Base-by-base conservation (phyloP, 2,113 vertebrate genomes). In the Baryphthengus martii region DNA sequence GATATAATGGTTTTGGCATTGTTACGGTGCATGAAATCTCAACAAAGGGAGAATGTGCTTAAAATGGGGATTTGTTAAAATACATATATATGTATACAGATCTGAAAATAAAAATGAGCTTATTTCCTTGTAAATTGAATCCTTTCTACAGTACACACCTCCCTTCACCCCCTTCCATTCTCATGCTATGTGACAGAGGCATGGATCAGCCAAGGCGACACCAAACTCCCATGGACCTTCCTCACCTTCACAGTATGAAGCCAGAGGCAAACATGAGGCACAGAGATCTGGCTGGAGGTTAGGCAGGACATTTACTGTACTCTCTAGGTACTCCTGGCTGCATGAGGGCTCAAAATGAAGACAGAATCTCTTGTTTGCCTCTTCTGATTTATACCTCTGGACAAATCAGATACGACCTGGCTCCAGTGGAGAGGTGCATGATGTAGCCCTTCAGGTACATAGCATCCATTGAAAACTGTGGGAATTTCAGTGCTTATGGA, bases 1-100 rank as follows among this genome's bases (percentile, higher is more conserved):
- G 75, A 89, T 50, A 84, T 75, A 94, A 94, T 86, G 52, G 18
- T 80, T 96, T 86, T 86, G 95, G 82, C 76, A 72, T 78, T 93
- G 82, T 74, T 92, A 40, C 3, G 7, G 21, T 71, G 10, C 59
- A 6, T 86, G 72, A 90, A 90, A 93, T 84, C 39, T 85, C n/a
- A 81, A 28, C 28, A 67, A 84, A 93, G 31, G 49, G 16, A 77
- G n/a, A 93, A 92, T 67, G 10, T 74, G n/a, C 47, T 95, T 74
- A 74, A 94, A 85, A 90, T 61, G 17, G 81, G 50, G 35, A 40
- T 61, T 33, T 56, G 39, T n/a, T 12, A 56, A 28, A 62, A 61
- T 50, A 63, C 24, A 10, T 21, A 59, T 20, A 23, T 28, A 55
- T 58, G 7, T 23, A 52, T 35, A n/a, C 52, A 50, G 17, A 2